These are phyloP conservation scores for Planiliza haematocheilus DNA, from an alignment of 2,113 vertebrate genomes.

Conservation along the genomic window DNA sequence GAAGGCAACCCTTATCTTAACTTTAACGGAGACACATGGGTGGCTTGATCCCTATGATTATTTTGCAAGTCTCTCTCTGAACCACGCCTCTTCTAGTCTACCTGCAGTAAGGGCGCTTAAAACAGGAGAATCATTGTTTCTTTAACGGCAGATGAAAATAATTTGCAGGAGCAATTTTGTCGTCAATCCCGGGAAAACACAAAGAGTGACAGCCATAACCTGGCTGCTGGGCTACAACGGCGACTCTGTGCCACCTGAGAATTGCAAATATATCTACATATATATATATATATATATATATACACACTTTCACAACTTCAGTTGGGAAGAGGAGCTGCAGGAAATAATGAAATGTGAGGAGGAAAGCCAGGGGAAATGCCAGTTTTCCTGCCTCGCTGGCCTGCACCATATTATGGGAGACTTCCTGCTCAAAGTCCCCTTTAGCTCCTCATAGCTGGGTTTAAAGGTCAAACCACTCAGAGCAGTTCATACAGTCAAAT, in stretches of 20 bases:
- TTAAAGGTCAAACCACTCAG: slow-evolving; percentile 73
- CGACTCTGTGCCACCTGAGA: background rate
- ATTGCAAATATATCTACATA: background rate
- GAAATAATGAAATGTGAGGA: slow-evolving; percentile 73
- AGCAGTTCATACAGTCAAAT: slow-evolving; percentile 17
- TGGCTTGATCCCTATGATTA: slow-evolving; percentile 55
- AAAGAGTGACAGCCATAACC: background rate
- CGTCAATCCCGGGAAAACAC: slow-evolving; percentile 6
- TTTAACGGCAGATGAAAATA: slow-evolving; percentile 1
- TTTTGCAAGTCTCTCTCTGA: slow-evolving; percentile 40
- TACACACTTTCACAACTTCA: too few species aligned
- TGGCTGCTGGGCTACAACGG: too few species aligned
- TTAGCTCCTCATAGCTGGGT: slow-evolving; percentile 24
- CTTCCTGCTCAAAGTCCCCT: slow-evolving; percentile 60
- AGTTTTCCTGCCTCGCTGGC: slow-evolving; percentile 52
- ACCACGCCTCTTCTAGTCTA: slow-evolving; percentile 27
- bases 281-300: too few species aligned
- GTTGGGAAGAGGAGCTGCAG: slow-evolving; percentile 43
- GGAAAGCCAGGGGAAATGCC: slow-evolving; percentile 65
- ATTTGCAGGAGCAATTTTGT: background rate
- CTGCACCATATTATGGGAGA: slow-evolving; percentile 61
- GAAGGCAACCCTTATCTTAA: slow-evolving; percentile 29
- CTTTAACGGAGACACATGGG: slow-evolving; percentile 29
- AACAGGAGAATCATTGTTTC: slow-evolving; percentile 48
- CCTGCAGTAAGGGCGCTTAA: slow-evolving; percentile 37